Conservation (phyloP, 1,140 invertebrate genomes). For the Penaeus japonicus region DNA sequence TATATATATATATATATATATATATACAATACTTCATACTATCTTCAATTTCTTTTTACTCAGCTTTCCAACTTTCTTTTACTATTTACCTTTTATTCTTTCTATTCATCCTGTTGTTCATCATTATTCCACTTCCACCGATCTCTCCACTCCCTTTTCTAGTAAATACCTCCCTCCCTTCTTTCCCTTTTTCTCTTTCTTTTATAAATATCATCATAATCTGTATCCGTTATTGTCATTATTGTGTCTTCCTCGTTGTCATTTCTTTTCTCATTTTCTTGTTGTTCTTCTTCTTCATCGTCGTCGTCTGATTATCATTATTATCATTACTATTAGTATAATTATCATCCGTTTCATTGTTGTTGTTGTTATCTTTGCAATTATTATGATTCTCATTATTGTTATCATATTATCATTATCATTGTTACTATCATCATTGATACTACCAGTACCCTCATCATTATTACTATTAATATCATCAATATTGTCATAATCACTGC, state of each 20-base stretch:
- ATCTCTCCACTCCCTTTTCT: background rate
- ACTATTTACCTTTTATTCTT: too few relatives aligned
- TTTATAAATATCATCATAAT: too few relatives aligned
- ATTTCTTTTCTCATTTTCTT: background rate
- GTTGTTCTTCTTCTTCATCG: background rate
- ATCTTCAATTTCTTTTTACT: too few relatives aligned
- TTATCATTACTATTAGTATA: background rate
- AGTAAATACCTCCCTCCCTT: background rate
- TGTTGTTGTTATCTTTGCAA: background rate
- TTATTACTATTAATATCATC: too few relatives aligned
- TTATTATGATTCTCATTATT: background rate
- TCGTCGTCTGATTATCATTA: background rate
- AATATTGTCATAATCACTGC: too few relatives aligned
- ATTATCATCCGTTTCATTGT: too few relatives aligned
- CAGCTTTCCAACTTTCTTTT: too few relatives aligned
- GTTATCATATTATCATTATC: background rate
- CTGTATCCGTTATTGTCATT: background rate
- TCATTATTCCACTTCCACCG: background rate
- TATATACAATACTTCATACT: slow-evolving; percentile 30
- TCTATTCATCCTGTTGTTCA: background rate
- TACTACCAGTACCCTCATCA: too few relatives aligned
- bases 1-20: slow-evolving; percentile 18
- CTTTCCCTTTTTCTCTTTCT: background rate
- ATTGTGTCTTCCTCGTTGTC: background rate
- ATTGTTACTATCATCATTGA: background rate